Evolutionary conservation across 2,797 vertebrate species (phyloP).

Genomic region (Cercopithecus diana): DNA sequence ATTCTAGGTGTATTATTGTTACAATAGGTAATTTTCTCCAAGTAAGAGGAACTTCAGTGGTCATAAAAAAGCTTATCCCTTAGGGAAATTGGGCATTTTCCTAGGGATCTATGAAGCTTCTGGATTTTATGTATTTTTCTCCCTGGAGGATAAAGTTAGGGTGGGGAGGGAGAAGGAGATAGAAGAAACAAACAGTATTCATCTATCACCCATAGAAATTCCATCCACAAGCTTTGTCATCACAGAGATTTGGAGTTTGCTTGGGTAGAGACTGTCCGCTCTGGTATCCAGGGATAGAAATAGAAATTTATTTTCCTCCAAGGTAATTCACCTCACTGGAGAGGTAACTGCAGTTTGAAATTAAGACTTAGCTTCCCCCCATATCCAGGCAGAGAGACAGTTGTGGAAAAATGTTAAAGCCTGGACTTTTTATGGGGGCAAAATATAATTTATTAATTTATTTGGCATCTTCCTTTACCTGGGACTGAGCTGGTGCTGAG

Average conservation of each 20-base stretch:
- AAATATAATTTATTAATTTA: not conserved
- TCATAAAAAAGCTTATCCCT: not conserved
- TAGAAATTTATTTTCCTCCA: not conserved
- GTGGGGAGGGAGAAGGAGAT: not conserved
- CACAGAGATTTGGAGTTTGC: not conserved
- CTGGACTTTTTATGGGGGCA: not conserved
- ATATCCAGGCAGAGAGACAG: not conserved
- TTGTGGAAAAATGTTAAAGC: not conserved
- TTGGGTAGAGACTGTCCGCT: not conserved
- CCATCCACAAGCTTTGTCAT: not conserved
- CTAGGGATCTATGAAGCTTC: not conserved
- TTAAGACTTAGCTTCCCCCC: not conserved
- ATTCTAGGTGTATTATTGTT: not conserved
- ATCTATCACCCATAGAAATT: not conserved
- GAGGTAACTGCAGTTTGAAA: not conserved
- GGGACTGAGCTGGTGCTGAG: not conserved
- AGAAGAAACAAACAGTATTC: not conserved
- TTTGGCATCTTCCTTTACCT: not conserved
- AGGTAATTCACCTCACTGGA: not conserved
- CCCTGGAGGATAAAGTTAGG: not conserved
- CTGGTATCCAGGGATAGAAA: not conserved
- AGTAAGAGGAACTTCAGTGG: not conserved
- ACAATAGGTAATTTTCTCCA: not conserved
- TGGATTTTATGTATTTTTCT: conserved; percentile 3
- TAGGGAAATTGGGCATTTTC: not conserved